phyloP scores from a whole-genome alignment of 2,888 invertebrate species.

The Pogonocherus hispidulus region DNA sequence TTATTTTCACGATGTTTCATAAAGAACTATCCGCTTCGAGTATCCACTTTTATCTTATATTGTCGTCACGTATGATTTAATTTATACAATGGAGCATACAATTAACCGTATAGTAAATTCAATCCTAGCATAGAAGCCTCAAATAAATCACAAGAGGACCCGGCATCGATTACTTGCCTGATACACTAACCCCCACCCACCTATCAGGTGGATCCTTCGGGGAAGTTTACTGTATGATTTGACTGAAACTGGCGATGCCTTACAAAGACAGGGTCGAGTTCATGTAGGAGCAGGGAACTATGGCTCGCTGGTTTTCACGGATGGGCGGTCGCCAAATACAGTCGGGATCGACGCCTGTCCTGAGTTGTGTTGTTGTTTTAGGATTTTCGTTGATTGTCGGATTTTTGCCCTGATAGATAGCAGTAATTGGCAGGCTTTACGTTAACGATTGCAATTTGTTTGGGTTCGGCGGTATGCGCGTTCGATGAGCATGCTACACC shows the following conservation, averaged over 20 bases:
- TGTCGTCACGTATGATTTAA: no score
- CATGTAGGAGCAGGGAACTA: neutral
- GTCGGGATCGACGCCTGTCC: neutral
- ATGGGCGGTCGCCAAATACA: neutral
- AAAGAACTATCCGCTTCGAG: no score
- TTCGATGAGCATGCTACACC: no score
- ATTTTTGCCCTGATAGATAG: neutral
- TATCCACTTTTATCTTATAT: no score
- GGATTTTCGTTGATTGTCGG: neutral
- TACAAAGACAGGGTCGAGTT: neutral
- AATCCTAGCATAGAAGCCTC: no score
- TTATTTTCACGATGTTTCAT: no score
- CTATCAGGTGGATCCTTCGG: neutral
- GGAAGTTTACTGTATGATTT: neutral
- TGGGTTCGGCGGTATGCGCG: neutral
- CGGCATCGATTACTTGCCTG: neutral
- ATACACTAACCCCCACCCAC: neutral
- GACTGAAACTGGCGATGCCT: neutral
- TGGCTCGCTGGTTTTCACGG: neutral
- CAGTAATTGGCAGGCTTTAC: neutral
- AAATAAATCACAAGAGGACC: no score
- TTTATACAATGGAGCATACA: no score
- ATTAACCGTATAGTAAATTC: no score
- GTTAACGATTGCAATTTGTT: neutral
- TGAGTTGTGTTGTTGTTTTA: neutral